Evolutionary conservation across 1,140 invertebrate species (phyloP), one percentile per base, ranked within the genome.

Genomic region (Platorchestia sp.): DNA sequence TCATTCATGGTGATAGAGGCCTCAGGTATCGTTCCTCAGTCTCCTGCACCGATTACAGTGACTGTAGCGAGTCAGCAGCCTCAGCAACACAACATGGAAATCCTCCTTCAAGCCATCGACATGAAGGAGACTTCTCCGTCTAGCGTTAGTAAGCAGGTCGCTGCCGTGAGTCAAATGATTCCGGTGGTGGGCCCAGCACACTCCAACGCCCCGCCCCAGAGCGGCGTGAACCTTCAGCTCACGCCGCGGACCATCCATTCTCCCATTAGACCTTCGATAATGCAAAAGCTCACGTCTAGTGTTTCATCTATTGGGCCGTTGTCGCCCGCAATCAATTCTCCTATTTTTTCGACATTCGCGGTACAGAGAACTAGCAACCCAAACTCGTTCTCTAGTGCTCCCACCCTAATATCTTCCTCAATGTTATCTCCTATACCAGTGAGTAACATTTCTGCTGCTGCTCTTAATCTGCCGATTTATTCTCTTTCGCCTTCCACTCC

Each of bases 1-100:
- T 96, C 96, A 44, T 96, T 96, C 95, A 95, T 96, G 41, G 96
- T 96, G 19, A 96, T 96, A 87, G 96, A 96, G 90, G 96, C 96
- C 27, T 96, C 96, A 43, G 96, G 96, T 59, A 86, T 96, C 43
- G 96, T 96, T 43, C 95, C 96, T 6, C 96, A 96, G 95, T 95
- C 95, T n/a, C 75, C 53, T 45, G 86, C 86, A 0, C 51, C 93
- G 43, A 95, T 95, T 1, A 89, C 95, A 36, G 91, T 89, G 87
- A 16, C 91, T 40, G 96, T 95, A 45, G 90, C 96, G 59, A 95
- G 95, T 43, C 95, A 96, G 51, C 96, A 96, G 43, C 96, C 96
- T 44, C 96, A 96, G n/a, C 95, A 96, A 53, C 95, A 95, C 22
- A 96, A 96, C 45, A 96, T 96, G 96, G 95, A 96, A 42, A 96